Evolutionary conservation across 1,140 invertebrate species (phyloP), one percentile per base, ranked within the genome.

Genomic region (Oscheius sp.): DNA sequence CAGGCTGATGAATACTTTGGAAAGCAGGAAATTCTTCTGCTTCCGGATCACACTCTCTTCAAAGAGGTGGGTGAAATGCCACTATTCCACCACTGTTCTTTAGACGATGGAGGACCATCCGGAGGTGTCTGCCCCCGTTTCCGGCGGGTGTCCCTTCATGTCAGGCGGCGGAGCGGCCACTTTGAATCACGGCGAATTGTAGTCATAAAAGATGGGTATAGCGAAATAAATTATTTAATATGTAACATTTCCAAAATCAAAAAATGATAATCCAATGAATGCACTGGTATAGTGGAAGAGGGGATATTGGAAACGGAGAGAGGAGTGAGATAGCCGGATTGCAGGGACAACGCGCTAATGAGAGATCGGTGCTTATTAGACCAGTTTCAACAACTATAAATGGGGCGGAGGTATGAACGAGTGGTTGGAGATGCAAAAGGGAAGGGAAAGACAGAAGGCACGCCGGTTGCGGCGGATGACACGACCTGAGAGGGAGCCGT

Each of bases 71-170:
- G 7, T 13, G 7, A 7, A 7, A 15, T 26, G 4, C 7, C 7
- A 7, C 4, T 23, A 20, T 7, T 7, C 7, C 28, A 7, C 49
- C 23, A 55, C 7, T 55, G 28, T 13, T 23, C 28, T 55, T 55
- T 23, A 55, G 49, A 23, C 31, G 20, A 18, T 20, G 2, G 15
- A n/a, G 20, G 42, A 66, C 38, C 65, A 73, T 29, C 32, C 49
- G 20, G 49, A 61, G 2, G 13, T 35, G 7, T 29, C 26, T 29
- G 31, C 3, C 1, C 52, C 34, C 15, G 69, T 35, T 0, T 23
- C 71, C 28, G 46, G 49, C 13, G 72, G 72, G 20, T 74, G 72
- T 46, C 72, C 72, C 2, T 74, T 74, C 65, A 74, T 74, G 72
- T 32, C 38, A 31, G 55, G 55, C 18, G 72, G 72, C 32, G 64